Percentiles rank a stretch among this genome's conserved stretches.
Evolutionary conservation across 2,888 invertebrate genomes (phyloP).

Genomic region (Xestoiulus laeticollis): DNA sequence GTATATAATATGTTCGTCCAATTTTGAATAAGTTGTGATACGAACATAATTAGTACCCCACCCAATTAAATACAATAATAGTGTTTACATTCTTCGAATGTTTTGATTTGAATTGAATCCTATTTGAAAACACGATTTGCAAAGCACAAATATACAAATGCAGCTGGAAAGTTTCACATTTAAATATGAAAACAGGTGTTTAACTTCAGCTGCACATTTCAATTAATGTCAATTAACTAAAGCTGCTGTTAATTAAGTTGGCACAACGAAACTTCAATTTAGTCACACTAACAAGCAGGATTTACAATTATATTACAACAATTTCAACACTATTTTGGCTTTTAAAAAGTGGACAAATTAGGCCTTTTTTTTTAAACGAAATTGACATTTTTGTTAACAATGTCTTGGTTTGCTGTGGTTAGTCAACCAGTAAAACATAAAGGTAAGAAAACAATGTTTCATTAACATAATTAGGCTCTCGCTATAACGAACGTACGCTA

Average conservation of each 20-base stretch:
- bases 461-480: too few species aligned
- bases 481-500: too few species aligned
- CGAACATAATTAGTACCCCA: too few species aligned
- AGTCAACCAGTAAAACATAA: neutral
- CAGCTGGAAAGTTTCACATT: neutral
- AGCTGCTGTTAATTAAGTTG: neutral
- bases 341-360: too few species aligned
- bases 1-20: too few species aligned
- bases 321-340: too few species aligned
- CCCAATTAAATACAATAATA: too few species aligned
- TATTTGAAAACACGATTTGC: neutral
- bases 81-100: neutral
- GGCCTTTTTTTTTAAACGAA: neutral
- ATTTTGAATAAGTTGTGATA: too few species aligned
- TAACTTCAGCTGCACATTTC: neutral
- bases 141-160: neutral
- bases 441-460: neutral
- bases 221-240: neutral
- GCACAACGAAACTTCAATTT: neutral
- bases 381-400: neutral
- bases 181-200: neutral
- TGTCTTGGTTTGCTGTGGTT: conserved; percentile 17
- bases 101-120: neutral
- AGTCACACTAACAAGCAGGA: neutral
- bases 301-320: too few species aligned